Base-by-base conservation (phyloP, 2,797 vertebrate species). In the Apodemus agrarius region DNA sequence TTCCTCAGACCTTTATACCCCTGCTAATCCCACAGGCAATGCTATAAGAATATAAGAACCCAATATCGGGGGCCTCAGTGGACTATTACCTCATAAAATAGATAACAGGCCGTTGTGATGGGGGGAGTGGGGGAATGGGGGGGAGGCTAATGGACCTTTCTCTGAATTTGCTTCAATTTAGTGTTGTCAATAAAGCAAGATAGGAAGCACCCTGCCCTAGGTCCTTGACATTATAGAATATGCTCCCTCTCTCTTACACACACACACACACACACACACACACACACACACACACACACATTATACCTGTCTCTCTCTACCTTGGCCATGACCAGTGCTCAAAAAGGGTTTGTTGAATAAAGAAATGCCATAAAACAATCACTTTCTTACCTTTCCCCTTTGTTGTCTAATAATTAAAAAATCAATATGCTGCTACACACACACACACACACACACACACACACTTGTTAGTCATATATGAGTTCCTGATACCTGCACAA, bases 1-100 rank as follows among this genome's bases (percentile, higher is more conserved):
- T 97, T 75, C 61, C 67, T 96, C 79, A 96, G 96, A 96, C 72
- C 72, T 97, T 96, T 97, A 88, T 37, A 96, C 85, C 81, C 94
- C 79, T 90, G 78, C 57, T 91, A 76, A 81, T 93, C 57, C 93
- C 94, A 79, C 92, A 83, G 86, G 31, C 37, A 95, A 89, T 34
- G 7, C 37, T 31, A 6, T 59, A 87, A 91, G 93, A 95, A 90
- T 93, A 63, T 96, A 81, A 93, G 86, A 92, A 92, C 46, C n/a
- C 29, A 74, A 21, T 84, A 72, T n/a, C 75, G 80, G 79, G 79
- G 79, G 87, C 72, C 40, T 43, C 37, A 29, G 54, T 89, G 31
- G 81, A 82, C 83, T 78, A 52, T 95, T 63, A 65, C 65, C 76
- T 96, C 80, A 89, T 92, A 87, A 86, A 92, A 43, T 85, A 84